phyloP scores from a whole-genome alignment of 2,113 vertebrate species.

The Eurystomus gularis region DNA sequence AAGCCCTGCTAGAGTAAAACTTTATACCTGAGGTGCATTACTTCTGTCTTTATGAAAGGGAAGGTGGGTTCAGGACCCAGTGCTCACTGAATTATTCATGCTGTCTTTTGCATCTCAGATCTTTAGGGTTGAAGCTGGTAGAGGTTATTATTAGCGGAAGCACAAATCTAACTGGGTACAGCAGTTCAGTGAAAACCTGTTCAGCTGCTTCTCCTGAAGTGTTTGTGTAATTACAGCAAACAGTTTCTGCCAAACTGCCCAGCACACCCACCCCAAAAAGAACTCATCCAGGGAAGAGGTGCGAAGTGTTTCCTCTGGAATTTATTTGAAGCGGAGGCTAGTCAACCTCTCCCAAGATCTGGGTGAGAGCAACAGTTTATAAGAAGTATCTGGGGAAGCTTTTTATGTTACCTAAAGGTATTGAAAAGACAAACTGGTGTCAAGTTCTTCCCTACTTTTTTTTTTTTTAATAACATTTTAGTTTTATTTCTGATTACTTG shows the following conservation, averaged over 20 bases:
- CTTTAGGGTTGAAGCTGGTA: conserved; percentile 27
- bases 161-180: neutral
- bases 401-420: conserved; percentile 21
- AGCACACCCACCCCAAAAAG: neutral
- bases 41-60: conserved; percentile 60
- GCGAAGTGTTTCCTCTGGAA: neutral
- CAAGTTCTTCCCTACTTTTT: conserved; percentile 16
- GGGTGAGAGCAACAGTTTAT: neutral
- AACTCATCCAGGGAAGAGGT: neutral
- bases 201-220: neutral
- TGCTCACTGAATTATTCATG: conserved; percentile 74
- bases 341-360: neutral
- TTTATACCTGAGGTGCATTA: conserved; percentile 62
- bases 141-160: conserved; percentile 18
- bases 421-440: conserved; percentile 29
- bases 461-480: neutral
- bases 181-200: conserved; percentile 2
- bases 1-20: conserved; percentile 67
- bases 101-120: conserved; percentile 38
- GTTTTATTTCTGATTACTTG: conserved; percentile 41
- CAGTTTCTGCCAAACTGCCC: neutral
- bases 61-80: conserved; percentile 61
- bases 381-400: neutral
- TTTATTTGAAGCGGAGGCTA: neutral
- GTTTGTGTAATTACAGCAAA: conserved; percentile 61